Base-by-base conservation (phyloP, 1,140 invertebrate genomes). In the Sipha flava region DNA sequence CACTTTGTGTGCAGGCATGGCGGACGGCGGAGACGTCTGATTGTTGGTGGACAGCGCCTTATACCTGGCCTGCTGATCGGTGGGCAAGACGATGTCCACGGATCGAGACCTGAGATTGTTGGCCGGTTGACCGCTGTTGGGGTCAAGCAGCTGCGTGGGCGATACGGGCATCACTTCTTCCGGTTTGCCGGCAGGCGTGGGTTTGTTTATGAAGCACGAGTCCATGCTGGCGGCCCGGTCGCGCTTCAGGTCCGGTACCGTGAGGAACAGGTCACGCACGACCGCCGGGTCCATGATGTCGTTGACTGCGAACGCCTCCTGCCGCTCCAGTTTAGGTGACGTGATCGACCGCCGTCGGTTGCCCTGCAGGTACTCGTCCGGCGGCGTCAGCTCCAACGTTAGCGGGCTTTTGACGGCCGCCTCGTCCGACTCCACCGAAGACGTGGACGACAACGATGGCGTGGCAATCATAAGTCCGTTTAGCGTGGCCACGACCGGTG, bases 21-120 rank as follows among this genome's bases (percentile, higher is more conserved):
- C 34, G 23, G 47, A 62, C 54, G 79, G 72, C 49, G 72, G 47
- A 4, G 80, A 79, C 10, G 80, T 57, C 59, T 82, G 66, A 70
- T 68, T 83, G 45, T 79, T 81, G 79, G 82, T 82, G 52, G 83
- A 82, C 16, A 94, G 86, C 7, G 94, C 93, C 80, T 94, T 94
- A 84, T 95, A 95, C 72, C 92, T 87, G 3, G 92, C 91, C 83
- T 94, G 92, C 82, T 93, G 91, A 64, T 94, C 92, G 0, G 94
- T 96, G 1, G 95, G 94, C 79, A 97, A 86, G 16, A 94, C 93
- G 80, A 96, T 95, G 85, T 97, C 94, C 54, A 96, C 94, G 37
- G 94, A 95, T 79, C 93, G 90, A 5, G 94, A 96, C n/a, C 95
- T 88, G 3, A 91, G 88, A 9, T 89, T 88, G 54, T 89, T 88